Evolutionary conservation across 2,797 vertebrate species (phyloP).

Genomic region (Cheirogaleus major): DNA sequence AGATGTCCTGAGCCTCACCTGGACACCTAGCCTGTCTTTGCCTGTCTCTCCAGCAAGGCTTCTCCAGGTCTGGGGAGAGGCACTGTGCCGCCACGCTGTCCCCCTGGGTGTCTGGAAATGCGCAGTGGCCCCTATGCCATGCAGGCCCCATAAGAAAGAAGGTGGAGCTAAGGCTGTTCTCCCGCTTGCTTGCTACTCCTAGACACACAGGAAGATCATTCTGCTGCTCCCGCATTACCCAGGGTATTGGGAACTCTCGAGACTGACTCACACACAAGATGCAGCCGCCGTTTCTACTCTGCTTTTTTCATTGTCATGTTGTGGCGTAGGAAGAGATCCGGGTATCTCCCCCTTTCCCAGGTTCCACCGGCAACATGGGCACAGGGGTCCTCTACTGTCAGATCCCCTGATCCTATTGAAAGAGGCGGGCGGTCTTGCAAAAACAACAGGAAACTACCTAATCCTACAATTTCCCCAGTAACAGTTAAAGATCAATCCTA

Average conservation of each 20-base stretch:
- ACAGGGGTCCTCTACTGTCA: neutral
- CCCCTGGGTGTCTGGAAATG: neutral
- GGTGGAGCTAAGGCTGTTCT: neutral
- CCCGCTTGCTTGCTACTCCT: neutral
- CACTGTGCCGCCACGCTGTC: neutral
- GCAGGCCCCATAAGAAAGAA: neutral
- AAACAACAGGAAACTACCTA: too few relatives aligned
- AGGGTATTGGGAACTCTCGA: neutral
- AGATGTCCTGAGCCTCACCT: neutral
- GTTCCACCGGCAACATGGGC: neutral
- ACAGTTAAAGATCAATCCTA: too few relatives aligned
- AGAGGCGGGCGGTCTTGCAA: too few relatives aligned
- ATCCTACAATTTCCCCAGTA: too few relatives aligned
- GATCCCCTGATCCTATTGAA: neutral
- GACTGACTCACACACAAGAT: accelerated
- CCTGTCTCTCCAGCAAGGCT: neutral
- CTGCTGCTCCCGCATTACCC: neutral
- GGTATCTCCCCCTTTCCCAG: neutral
- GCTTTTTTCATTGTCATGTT: neutral
- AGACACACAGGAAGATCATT: neutral
- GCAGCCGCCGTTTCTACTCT: neutral
- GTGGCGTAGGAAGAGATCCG: neutral
- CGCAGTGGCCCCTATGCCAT: neutral
- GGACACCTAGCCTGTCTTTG: neutral
- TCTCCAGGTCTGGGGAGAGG: neutral